These are phyloP conservation scores for Sebastiscus tertius DNA, from an alignment of 2,797 vertebrate species.

Conservation along the genomic window DNA sequence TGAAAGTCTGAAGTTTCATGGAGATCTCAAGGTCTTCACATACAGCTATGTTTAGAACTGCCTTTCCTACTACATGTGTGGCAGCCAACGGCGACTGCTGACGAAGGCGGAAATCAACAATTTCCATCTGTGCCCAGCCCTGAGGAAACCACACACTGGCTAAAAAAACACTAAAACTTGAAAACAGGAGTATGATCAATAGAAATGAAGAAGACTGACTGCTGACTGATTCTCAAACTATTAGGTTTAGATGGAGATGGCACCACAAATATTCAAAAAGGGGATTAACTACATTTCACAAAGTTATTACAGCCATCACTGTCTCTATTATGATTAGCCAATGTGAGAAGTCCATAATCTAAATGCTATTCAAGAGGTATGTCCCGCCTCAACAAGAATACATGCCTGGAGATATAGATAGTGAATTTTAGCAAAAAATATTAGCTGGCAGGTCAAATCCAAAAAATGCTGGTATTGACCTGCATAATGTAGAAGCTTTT, in stretches of 20 bases:
- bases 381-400: neutral
- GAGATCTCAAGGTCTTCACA: neutral
- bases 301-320: neutral
- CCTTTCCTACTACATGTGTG: slow-evolving; percentile 12
- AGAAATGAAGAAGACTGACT: neutral
- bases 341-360: neutral
- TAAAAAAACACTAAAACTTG: neutral
- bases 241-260: neutral
- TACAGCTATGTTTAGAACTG: slow-evolving; percentile 43
- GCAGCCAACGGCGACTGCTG: slow-evolving; percentile 31
- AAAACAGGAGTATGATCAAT: neutral
- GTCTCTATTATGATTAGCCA: neutral
- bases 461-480: neutral
- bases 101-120: slow-evolving; percentile 11
- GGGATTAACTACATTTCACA: neutral
- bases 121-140: slow-evolving; percentile 24
- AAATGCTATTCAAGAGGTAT: neutral
- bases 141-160: neutral
- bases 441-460: neutral
- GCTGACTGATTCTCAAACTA: neutral
- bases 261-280: neutral
- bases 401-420: neutral
- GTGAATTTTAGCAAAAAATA: neutral
- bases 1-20: neutral
- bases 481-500: neutral